A percentile compares a stretch with the other conserved stretches of the same genome.
phyloP scores from a whole-genome alignment of 2,113 vertebrate species.

The Epinephelus fuscoguttatus region DNA sequence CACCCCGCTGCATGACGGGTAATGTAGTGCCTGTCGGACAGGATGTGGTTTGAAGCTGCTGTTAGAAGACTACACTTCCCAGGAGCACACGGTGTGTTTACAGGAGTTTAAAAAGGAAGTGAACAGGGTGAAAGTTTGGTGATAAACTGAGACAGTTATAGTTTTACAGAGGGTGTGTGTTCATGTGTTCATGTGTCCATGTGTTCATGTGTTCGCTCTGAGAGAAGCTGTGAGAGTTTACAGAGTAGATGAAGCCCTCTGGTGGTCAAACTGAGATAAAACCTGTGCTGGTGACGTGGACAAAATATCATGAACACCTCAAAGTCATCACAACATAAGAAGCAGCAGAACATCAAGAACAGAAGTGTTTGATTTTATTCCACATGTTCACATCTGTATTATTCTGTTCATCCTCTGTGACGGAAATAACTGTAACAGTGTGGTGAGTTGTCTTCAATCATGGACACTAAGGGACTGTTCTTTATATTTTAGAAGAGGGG shows the following conservation, averaged over 20 bases:
- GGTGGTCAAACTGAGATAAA: constrained; percentile 39
- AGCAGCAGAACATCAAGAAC: too few relatives aligned
- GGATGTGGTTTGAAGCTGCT: too few relatives aligned
- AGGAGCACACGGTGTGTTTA: background rate
- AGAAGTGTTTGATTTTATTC: too few relatives aligned
- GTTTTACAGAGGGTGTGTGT: background rate
- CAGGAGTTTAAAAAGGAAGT: background rate
- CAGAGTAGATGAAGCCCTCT: constrained; percentile 70
- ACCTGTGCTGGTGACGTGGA: background rate
- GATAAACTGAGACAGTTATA: background rate
- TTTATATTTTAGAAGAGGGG: too few relatives aligned
- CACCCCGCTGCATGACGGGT: constrained; percentile 24
- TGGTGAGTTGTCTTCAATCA: too few relatives aligned
- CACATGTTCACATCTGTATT: too few relatives aligned
- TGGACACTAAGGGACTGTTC: too few relatives aligned
- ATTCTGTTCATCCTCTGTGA: too few relatives aligned
- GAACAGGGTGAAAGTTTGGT: too few relatives aligned
- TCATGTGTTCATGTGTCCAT: too few relatives aligned
- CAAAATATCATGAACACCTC: background rate
- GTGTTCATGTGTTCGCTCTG: too few relatives aligned
- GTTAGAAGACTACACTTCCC: constrained; percentile 63
- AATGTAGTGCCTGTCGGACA: constrained; percentile 17
- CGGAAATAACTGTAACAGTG: too few relatives aligned
- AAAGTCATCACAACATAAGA: background rate
- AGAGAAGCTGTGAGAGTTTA: background rate